Percentiles rank a stretch among this genome's conserved stretches.
These are phyloP conservation scores for Australoheros scitulus DNA, from an alignment of 2,113 vertebrate species.

Conservation along the genomic window DNA sequence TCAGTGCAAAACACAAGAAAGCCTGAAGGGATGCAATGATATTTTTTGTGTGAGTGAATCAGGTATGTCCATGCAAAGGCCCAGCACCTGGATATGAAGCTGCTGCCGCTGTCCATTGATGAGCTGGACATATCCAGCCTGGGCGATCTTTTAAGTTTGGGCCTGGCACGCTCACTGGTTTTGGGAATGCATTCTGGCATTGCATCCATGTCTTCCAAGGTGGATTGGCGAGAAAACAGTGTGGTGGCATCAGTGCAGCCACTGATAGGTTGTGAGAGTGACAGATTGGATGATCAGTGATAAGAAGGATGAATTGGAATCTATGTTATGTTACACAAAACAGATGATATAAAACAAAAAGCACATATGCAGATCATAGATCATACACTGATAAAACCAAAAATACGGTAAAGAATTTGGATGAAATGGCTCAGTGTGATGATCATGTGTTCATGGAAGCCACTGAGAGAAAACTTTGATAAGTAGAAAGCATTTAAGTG, in stretches of 20 bases:
- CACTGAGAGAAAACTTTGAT: background rate
- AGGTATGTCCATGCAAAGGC: constrained; percentile 60
- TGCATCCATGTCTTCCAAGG: constrained; percentile 96
- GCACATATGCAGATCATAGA: background rate
- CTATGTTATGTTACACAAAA: constrained; percentile 22
- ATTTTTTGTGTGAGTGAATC: background rate
- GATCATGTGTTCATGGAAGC: background rate
- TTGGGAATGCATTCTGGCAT: constrained; percentile 92
- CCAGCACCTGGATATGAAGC: constrained; percentile 94
- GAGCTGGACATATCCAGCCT: constrained; percentile 94
- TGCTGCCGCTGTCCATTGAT: constrained; percentile 95
- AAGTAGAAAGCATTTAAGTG: background rate
- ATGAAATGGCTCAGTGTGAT: background rate
- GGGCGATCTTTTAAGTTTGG: constrained; percentile 95
- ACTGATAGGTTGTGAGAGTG: constrained; percentile 78
- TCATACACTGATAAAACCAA: background rate
- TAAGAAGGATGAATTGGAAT: constrained; percentile 28
- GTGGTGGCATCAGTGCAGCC: constrained; percentile 97
- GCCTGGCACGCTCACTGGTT: constrained; percentile 96
- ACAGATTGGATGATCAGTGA: constrained; percentile 29
- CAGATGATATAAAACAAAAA: background rate
- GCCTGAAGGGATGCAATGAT: background rate
- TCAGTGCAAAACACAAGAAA: background rate
- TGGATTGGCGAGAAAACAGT: constrained; percentile 97
- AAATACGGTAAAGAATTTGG: background rate